phyloP scores from a whole-genome alignment of 1,140 invertebrate genomes.

The Oncopodura yosiiana region DNA sequence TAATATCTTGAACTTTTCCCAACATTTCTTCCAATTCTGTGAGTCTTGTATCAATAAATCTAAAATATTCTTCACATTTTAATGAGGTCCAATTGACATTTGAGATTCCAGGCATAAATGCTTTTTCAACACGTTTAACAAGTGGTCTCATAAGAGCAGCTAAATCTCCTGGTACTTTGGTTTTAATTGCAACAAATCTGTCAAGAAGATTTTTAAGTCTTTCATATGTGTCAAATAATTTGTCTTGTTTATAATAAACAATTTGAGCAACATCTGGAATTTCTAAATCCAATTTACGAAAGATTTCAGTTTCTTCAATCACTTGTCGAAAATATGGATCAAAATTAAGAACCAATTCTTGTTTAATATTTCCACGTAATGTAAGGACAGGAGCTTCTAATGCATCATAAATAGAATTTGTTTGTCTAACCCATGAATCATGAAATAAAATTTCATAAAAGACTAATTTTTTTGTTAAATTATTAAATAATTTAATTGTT shows the following conservation, averaged over 20 bases:
- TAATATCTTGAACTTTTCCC: constrained; percentile 60
- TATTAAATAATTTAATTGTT: constrained; percentile 28
- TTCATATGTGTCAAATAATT: constrained; percentile 51
- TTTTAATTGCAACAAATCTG: constrained; percentile 47
- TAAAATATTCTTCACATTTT: constrained; percentile 55
- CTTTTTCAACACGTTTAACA: constrained; percentile 55
- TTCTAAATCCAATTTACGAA: constrained; percentile 53
- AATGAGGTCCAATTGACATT: constrained; percentile 70
- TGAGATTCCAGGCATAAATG: constrained; percentile 64
- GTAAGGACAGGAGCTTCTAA: constrained; percentile 30
- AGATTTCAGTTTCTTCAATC: constrained; percentile 60
- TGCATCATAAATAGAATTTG: constrained; percentile 24
- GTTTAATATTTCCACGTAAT: constrained; percentile 23
- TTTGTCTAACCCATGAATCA: constrained; percentile 27
- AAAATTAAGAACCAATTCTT: constrained; percentile 53
- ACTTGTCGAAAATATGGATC: constrained; percentile 57
- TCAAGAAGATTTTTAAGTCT: constrained; percentile 49
- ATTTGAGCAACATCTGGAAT: constrained; percentile 36
- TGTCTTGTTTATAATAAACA: constrained; percentile 50
- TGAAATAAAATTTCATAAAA: constrained; percentile 33
- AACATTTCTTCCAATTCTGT: constrained; percentile 59
- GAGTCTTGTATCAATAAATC: constrained; percentile 48
- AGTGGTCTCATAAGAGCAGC: constrained; percentile 57
- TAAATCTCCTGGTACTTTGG: constrained; percentile 51
- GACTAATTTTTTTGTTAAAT: constrained; percentile 24